Percentiles rank a stretch among this genome's conserved stretches.
Evolutionary conservation across 2,797 vertebrate species (phyloP).

Genomic region (Synaphobranchus kaupii): DNA sequence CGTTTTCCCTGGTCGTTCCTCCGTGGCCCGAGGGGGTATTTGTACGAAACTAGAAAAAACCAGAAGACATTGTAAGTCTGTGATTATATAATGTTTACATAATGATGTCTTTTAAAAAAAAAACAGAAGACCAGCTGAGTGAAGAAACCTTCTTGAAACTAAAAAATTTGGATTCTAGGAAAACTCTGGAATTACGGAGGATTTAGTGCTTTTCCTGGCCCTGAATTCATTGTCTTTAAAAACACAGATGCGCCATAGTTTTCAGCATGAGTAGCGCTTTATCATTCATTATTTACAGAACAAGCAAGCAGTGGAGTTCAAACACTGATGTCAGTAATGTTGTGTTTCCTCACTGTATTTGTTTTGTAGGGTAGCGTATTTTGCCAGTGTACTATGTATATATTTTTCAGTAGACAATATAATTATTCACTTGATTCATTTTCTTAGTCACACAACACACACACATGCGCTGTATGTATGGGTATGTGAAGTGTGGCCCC

Average conservation of each 20-base stretch:
- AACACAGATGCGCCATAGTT: background rate
- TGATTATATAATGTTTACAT: background rate
- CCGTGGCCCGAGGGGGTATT: background rate
- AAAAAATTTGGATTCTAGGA: background rate
- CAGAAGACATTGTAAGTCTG: background rate
- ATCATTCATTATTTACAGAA: slow-evolving; percentile 5
- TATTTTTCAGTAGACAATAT: background rate
- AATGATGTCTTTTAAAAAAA: background rate
- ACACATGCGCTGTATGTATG: background rate
- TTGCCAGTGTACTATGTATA: background rate
- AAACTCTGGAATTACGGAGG: background rate
- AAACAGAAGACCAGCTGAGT: background rate
- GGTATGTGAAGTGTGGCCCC: background rate
- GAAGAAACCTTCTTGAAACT: background rate
- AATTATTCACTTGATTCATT: background rate
- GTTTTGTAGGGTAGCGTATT: background rate
- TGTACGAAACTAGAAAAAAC: background rate
- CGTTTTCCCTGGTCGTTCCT: background rate
- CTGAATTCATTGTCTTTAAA: background rate
- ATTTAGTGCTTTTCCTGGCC: background rate
- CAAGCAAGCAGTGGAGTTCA: background rate
- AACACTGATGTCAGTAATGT: background rate
- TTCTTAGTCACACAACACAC: background rate
- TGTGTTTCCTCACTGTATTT: background rate
- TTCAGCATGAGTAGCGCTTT: background rate